Evolutionary conservation across 1,140 invertebrate genomes (phyloP), one percentile per base, ranked within the genome.

Genomic region (Bombus haemorrhoidalis): DNA sequence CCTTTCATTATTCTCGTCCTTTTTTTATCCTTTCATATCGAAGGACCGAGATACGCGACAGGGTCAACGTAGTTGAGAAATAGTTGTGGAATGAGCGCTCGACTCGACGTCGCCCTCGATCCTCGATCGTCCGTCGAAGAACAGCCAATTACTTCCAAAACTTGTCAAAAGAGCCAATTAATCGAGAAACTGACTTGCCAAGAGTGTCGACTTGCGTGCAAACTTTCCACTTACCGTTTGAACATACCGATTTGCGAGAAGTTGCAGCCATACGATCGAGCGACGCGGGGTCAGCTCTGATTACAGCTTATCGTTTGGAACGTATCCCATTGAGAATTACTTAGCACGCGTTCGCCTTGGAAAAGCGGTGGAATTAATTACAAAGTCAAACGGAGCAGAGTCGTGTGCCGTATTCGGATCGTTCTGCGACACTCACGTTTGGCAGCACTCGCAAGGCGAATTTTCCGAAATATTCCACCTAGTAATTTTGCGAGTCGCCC

Each of bases 81-180:
- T 43, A 32, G 28, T 74, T 43, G 28, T 18, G 39, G 18, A 53
- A 53, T 8, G 18, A 18, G 47, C 47, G 47, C 47, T 53, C 5
- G 72, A 47, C 5, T 39, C 28, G 4, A 13, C 25, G 47, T 72
- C 39, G 69, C 1, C 12, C 25, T 28, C 28, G 32, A 22, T 53
- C 47, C 47, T 15, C 37, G 37, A 72, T 28, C 37, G 37, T 41
- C 25, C 37, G 32, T n/a, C 69, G 39, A 41, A 39, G 69, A 72
- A 72, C 28, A 41, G 71, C 15, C 43, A 74, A 74, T 43, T 47
- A 47, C n/a, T 74, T 74, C 22, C n/a, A 25, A 53, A 74, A 74
- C 41, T 74, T 34, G 41, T 43, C 73, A 18, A 74, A n/a, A 34
- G n/a, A 32, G 41, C n/a, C 73, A 74, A 74, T 74, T 74, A 43